These are phyloP conservation scores for Neolamprologus sp. DNA, from an alignment of 2,113 vertebrate species.

Conservation along the genomic window DNA sequence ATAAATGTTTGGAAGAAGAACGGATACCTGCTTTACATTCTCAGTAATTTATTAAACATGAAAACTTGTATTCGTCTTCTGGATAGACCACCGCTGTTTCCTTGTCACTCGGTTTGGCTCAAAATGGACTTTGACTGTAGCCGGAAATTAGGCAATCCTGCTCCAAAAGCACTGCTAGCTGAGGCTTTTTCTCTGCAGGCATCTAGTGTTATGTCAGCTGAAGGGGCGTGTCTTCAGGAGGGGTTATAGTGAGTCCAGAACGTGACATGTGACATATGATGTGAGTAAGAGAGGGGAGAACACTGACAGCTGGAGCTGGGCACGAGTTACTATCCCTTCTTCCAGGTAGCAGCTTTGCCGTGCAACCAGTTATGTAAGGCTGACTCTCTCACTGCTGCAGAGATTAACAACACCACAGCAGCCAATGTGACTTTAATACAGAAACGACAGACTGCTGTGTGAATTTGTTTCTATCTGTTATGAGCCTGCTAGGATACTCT, in stretches of 20 bases:
- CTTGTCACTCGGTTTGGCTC: background rate
- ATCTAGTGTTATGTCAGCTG: background rate
- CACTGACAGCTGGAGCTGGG: conserved; percentile 47
- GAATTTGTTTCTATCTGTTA: background rate
- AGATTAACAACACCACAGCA: conserved; percentile 27
- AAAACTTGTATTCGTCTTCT: background rate
- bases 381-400: conserved; percentile 3
- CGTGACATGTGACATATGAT: conserved; percentile 45
- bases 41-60: background rate
- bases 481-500: background rate
- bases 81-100: background rate
- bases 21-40: background rate
- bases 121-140: background rate
- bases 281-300: conserved; percentile 16
- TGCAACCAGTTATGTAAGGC: conserved; percentile 39
- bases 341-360: conserved; percentile 56
- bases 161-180: background rate
- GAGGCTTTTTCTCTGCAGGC: background rate
- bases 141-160: background rate
- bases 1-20: background rate
- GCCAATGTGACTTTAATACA: conserved; percentile 15
- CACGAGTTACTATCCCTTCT: conserved; percentile 37
- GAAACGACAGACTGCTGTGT: background rate
- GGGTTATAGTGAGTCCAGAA: background rate
- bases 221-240: background rate